Conservation (phyloP, 2,888 invertebrate genomes). For the Limenitis camilla region DNA sequence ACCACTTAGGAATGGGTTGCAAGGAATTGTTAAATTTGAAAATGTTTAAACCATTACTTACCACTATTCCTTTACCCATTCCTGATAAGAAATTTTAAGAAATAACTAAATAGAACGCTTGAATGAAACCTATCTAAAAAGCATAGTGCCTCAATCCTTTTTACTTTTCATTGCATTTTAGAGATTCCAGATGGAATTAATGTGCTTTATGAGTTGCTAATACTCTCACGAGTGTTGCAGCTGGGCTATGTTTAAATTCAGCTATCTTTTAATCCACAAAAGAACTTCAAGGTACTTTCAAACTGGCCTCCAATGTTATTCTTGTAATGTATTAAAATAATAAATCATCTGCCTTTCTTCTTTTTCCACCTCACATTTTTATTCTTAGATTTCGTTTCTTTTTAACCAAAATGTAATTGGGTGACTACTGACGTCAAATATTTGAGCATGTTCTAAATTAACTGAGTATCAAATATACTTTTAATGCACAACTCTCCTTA, state of each 20-base stretch:
- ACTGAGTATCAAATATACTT: slow-evolving; percentile 25
- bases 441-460: slow-evolving; percentile 41
- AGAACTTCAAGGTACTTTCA: slow-evolving; percentile 25
- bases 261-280: slow-evolving; percentile 25
- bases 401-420: slow-evolving; percentile 18
- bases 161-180: slow-evolving; percentile 54
- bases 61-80: slow-evolving; percentile 63
- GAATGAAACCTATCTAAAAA: slow-evolving; percentile 41
- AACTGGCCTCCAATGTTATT: slow-evolving; percentile 36
- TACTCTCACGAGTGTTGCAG: slow-evolving; percentile 53
- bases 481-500: slow-evolving; percentile 53
- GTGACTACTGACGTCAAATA: slow-evolving; percentile 37
- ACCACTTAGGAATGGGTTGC: slow-evolving; percentile 37
- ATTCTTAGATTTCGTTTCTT: slow-evolving; percentile 16
- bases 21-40: slow-evolving; percentile 44
- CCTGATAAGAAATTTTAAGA: slow-evolving; percentile 46
- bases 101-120: slow-evolving; percentile 64
- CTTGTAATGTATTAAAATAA: slow-evolving; percentile 69
- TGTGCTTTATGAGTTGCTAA: slow-evolving; percentile 36
- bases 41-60: not conserved
- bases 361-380: slow-evolving; percentile 34
- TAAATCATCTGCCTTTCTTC: slow-evolving; percentile 29
- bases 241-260: slow-evolving; percentile 37
- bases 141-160: slow-evolving; percentile 49
- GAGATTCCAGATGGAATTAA: slow-evolving; percentile 31